Evolutionary conservation across 2,888 invertebrate species (phyloP).

Genomic region (Amitus sp.): DNA sequence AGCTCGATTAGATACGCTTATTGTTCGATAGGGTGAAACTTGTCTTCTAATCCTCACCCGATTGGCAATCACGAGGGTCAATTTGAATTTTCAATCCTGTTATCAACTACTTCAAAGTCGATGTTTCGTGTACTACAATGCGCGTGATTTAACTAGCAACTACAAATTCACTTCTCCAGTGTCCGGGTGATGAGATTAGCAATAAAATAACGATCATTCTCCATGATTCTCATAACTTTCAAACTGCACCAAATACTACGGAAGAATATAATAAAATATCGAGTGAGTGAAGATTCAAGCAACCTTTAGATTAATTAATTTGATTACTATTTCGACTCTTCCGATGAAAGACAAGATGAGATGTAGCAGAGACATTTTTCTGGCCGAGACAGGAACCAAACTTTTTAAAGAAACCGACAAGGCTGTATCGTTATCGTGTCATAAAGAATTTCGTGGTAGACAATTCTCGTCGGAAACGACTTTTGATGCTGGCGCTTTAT

Average conservation of each 20-base stretch:
- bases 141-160: neutral
- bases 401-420: constrained; percentile 3
- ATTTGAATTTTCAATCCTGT: constrained; percentile 52
- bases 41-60: no score
- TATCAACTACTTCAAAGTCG: constrained; percentile 55
- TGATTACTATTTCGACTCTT: neutral
- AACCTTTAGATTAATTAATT: constrained; percentile 2
- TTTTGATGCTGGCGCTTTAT: constrained; percentile 5
- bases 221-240: no score
- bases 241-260: neutral
- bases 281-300: neutral
- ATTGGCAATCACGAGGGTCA: constrained; percentile 48
- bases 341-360: neutral
- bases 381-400: constrained; percentile 9
- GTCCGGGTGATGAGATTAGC: neutral
- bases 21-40: no score
- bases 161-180: neutral
- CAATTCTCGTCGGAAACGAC: constrained; percentile 10
- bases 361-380: constrained; percentile 1
- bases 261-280: neutral
- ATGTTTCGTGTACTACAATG: neutral
- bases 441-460: constrained; percentile 8
- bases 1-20: no score
- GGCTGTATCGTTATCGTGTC: constrained; percentile 6
- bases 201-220: no score